Base-by-base conservation (phyloP, 1,140 invertebrate species). In the Lineus longissimus region DNA sequence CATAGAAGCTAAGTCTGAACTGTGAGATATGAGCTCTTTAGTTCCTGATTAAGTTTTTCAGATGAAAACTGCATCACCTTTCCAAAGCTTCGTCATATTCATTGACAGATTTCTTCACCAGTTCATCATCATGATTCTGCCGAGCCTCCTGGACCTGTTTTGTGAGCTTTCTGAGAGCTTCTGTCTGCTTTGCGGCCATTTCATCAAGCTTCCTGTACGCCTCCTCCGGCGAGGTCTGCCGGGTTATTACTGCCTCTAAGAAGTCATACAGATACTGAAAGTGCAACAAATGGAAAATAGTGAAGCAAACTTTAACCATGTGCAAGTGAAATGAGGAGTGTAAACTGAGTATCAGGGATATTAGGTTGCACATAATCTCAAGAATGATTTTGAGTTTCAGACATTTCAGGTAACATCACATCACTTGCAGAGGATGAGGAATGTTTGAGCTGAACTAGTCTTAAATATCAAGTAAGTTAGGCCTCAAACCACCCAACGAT, bases 201-300 rank as follows among this genome's bases (percentile, higher is more conserved):
- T 95, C 93, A 79, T 98, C 97, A 73, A 99, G 90, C 80, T 98
- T 98, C 67, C 91, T 88, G 82, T 98, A 98, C 0, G 96, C 96
- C 77, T 98, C 94, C 73, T 97, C 94, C 0, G 94, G 91, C 1
- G 95, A 95, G 4, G 96, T 97, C 86, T 98, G 95, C 73, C 95
- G 92, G 0, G 92, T 97, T 68, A 99, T 98, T 29, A 98, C 83
- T 0, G 97, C 96, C 80, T 99, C 97, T 59, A 87, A 65, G 71
- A 87, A 87, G 66, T 86, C 85, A 73, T 85, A 87, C 64, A 85
- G 64, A 70, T 86, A 98, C 89, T 93, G 76, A 41, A 86, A 84
- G 41, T 59, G 62, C 55, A 45, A 66, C n/a, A n/a, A 62, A 64
- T 36, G 29, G 25, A 61, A 1, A 27, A 51, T 27, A n/a, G 6